Conservation (phyloP, 2,888 invertebrate species). For the Agrochola macilenta region DNA sequence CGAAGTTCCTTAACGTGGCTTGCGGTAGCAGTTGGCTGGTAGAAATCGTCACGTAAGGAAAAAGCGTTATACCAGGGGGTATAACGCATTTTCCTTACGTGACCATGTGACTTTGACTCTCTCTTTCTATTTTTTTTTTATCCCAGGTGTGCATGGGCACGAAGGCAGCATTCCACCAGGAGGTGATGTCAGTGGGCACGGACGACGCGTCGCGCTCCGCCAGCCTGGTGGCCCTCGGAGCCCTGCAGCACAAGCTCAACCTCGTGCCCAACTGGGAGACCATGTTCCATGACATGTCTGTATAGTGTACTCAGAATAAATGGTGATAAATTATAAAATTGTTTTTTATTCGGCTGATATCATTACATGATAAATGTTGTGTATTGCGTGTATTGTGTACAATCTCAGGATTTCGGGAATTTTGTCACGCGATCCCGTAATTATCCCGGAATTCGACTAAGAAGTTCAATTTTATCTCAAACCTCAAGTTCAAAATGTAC, state of each 20-base stretch:
- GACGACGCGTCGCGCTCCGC: constrained; percentile 90
- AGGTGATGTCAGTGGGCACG: constrained; percentile 89
- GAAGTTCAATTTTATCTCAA: too few relatives aligned
- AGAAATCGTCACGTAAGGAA: background rate
- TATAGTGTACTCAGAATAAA: constrained; percentile 59
- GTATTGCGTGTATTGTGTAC: too few relatives aligned
- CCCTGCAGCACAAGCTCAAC: constrained; percentile 90
- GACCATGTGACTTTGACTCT: too few relatives aligned
- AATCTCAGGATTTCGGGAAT: too few relatives aligned
- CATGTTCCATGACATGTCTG: constrained; percentile 79
- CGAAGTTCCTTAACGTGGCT: background rate
- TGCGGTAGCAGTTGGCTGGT: background rate
- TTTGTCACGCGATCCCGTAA: background rate
- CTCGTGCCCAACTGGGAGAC: constrained; percentile 91
- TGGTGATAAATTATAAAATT: background rate
- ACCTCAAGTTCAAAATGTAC: background rate
- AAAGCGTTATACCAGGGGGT: background rate
- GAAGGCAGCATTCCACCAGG: constrained; percentile 90
- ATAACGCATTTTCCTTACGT: too few relatives aligned
- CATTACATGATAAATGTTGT: too few relatives aligned
- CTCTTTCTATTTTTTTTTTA: background rate
- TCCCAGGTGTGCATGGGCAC: constrained; percentile 89
- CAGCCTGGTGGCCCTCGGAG: constrained; percentile 89
- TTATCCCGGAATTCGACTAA: background rate
- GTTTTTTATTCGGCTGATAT: constrained; percentile 1